Conservation (phyloP, 2,113 vertebrate genomes). For the Haemorhous mexicanus region DNA sequence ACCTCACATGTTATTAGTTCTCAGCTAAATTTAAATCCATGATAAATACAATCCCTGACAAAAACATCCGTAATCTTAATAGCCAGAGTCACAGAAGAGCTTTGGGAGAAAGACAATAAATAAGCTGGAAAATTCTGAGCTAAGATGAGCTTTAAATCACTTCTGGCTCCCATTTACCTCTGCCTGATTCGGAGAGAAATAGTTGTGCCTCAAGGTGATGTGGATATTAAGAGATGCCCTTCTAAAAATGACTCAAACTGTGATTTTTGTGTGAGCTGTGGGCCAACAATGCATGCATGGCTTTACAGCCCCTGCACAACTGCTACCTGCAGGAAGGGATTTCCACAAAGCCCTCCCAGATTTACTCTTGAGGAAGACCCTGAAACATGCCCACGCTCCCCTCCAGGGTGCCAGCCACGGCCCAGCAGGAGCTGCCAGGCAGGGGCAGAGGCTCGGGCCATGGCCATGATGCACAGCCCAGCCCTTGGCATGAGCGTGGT, state of each 20-base stretch:
- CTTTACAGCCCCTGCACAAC: neutral
- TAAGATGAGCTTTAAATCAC: constrained; percentile 55
- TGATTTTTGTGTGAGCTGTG: neutral
- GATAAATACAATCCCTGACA: constrained; percentile 55
- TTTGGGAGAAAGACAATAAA: constrained; percentile 44
- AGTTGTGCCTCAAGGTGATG: neutral
- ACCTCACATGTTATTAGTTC: constrained; percentile 21
- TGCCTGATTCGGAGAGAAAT: neutral
- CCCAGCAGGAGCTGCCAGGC: neutral
- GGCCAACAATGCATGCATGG: rapidly evolving
- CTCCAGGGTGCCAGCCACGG: rapidly evolving
- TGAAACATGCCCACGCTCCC: rapidly evolving
- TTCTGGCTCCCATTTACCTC: constrained; percentile 19
- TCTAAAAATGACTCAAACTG: neutral
- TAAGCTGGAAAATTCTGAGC: constrained; percentile 36
- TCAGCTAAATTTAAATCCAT: constrained; percentile 49
- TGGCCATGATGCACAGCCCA: neutral
- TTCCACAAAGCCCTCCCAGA: neutral
- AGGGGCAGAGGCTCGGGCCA: neutral
- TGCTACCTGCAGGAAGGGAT: neutral
- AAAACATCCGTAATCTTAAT: constrained; percentile 52
- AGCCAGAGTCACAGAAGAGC: constrained; percentile 12
- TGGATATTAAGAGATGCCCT: neutral
- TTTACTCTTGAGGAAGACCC: neutral
- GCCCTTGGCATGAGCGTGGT: rapidly evolving